Percentiles rank a stretch among this genome's conserved stretches.
These are phyloP conservation scores for Eudemis profundana DNA, from an alignment of 2,888 invertebrate genomes.

Conservation along the genomic window DNA sequence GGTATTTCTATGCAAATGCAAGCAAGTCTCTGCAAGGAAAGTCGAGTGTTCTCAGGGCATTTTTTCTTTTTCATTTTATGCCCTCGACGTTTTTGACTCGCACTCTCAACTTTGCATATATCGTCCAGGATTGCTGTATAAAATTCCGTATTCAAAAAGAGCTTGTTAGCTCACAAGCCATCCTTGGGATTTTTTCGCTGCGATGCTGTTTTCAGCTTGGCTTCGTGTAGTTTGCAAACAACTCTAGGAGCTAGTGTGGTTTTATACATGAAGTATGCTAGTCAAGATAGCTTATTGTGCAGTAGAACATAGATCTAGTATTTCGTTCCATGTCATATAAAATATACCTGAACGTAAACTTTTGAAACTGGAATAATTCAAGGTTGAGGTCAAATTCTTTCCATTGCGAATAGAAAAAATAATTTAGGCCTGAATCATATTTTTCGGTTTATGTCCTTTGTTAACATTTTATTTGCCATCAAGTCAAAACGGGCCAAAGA, in stretches of 20 bases:
- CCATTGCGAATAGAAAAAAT: no score
- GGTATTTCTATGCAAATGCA: constrained; percentile 57
- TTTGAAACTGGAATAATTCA: no score
- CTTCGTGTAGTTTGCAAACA: constrained; percentile 20
- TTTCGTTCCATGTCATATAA: no score
- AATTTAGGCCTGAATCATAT: no score
- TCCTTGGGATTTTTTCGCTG: constrained; percentile 48
- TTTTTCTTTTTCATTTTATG: constrained; percentile 63
- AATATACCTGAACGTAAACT: no score
- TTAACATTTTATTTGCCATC: no score
- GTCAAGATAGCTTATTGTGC: background rate
- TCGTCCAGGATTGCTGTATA: constrained; percentile 58
- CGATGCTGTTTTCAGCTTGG: constrained; percentile 29
- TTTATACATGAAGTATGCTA: constrained; percentile 18
- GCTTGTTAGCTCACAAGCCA: constrained; percentile 52
- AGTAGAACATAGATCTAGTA: background rate
- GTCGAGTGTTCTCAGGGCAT: constrained; percentile 57
- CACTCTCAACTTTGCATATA: constrained; percentile 59
- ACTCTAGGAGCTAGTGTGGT: constrained; percentile 10
- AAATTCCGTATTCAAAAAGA: constrained; percentile 54
- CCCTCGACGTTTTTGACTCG: constrained; percentile 63
- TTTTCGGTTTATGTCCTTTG: no score
- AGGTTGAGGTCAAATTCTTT: no score
- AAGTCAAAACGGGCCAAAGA: no score
- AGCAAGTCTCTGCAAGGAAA: constrained; percentile 53